A percentile compares a stretch with the other conserved stretches of the same genome.
phyloP scores from a whole-genome alignment of 2,113 vertebrate genomes.

The Prunella himalayana region DNA sequence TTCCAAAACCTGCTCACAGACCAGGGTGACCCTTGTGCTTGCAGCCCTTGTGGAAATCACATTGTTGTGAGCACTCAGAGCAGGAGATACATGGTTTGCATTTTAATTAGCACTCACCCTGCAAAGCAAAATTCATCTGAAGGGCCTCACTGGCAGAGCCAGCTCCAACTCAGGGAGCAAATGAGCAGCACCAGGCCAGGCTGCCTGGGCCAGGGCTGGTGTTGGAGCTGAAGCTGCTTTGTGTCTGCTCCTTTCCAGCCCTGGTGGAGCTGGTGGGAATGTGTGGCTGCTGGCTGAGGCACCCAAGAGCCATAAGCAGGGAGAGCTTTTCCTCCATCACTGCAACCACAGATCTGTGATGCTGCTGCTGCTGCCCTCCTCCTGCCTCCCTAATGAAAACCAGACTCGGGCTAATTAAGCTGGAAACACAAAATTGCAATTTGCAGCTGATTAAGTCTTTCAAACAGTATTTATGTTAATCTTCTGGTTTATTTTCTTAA shows the following conservation, averaged over 20 bases:
- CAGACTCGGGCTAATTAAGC: background rate
- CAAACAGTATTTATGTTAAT: slow-evolving; percentile 14
- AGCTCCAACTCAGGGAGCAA: background rate
- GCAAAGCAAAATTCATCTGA: background rate
- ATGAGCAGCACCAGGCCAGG: background rate
- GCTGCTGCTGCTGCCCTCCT: background rate
- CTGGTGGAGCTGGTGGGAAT: background rate
- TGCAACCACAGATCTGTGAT: background rate
- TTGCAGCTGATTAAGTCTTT: slow-evolving; percentile 32
- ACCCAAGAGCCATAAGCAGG: background rate
- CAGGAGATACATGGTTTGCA: background rate
- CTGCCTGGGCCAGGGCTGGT: background rate
- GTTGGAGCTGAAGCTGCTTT: background rate
- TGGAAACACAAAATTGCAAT: background rate
- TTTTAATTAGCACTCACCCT: background rate
- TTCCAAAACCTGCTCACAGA: background rate
- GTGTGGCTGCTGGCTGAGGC: background rate
- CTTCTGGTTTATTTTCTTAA: slow-evolving; percentile 1
- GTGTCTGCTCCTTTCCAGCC: background rate
- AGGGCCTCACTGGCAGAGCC: background rate
- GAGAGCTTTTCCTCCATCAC: background rate
- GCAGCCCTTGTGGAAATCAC: background rate
- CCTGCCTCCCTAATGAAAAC: background rate
- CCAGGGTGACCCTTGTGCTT: background rate
- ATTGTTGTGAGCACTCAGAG: background rate